Evolutionary conservation across 2,797 vertebrate genomes (phyloP).

Genomic region (Sus cebifrons): DNA sequence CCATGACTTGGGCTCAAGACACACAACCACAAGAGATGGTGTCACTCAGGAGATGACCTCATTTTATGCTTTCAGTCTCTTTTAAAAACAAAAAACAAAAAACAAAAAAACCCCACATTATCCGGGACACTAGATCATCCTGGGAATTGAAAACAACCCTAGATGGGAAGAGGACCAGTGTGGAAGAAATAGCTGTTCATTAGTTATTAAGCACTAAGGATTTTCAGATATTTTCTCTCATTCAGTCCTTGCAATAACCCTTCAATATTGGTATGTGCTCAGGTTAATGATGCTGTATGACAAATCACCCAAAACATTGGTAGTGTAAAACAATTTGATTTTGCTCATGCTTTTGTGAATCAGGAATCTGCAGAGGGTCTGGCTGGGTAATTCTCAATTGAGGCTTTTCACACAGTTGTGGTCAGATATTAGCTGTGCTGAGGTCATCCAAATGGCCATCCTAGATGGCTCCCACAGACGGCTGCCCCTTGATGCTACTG

Average conservation of each 20-base stretch:
- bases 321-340: not conserved
- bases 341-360: not conserved
- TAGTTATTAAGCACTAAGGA: not conserved
- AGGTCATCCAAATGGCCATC: not conserved
- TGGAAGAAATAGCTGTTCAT: not conserved
- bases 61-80: not conserved
- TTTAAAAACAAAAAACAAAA: not conserved
- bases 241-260: not conserved
- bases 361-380: not conserved
- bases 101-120: not conserved
- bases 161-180: not conserved
- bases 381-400: not conserved
- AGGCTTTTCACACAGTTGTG: not conserved
- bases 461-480: not conserved
- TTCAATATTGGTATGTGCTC: not conserved
- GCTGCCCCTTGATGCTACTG: not conserved
- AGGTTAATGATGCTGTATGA: not conserved
- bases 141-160: not conserved
- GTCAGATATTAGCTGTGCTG: not conserved
- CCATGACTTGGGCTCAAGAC: not conserved
- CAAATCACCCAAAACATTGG: not conserved
- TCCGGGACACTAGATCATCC: not conserved
- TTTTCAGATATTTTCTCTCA: not conserved
- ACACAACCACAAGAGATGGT: not conserved
- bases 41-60: not conserved